Conservation (phyloP, 2,888 invertebrate species). For the Meloe dianella region DNA sequence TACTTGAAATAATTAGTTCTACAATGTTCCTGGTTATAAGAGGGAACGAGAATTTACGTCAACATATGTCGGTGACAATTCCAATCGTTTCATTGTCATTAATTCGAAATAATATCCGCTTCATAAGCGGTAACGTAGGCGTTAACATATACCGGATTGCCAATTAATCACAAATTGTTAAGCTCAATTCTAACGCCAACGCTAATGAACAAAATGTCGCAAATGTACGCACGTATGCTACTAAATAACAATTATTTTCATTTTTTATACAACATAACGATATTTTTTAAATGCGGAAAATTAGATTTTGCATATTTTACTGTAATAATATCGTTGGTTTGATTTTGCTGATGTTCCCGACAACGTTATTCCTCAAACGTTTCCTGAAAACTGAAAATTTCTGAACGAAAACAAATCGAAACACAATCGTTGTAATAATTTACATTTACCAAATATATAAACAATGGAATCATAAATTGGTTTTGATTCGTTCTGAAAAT, state of each 20-base stretch:
- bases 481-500: neutral
- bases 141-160: neutral
- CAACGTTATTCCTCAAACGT: too few species aligned
- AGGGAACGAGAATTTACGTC: neutral
- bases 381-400: too few species aligned
- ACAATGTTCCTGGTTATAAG: neutral
- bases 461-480: constrained; percentile 1
- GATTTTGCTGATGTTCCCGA: too few species aligned
- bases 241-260: too few species aligned
- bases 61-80: neutral
- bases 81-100: neutral
- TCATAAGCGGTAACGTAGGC: neutral
- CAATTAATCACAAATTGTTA: neutral
- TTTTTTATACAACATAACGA: too few species aligned
- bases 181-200: neutral
- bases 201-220: neutral
- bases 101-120: neutral
- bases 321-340: too few species aligned
- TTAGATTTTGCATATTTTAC: too few species aligned
- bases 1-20: neutral
- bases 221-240: too few species aligned
- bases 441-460: neutral
- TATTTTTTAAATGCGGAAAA: too few species aligned
- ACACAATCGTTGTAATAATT: neutral
- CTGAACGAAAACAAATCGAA: too few species aligned